A percentile compares a stretch with the other conserved stretches of the same genome.
phyloP scores from a whole-genome alignment of 2,113 vertebrate species.

The Danio rerio region GRCz12tu NC_133180.1:22589501-22590000 shows the following conservation, averaged over 20 bases:
- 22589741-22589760: background rate
- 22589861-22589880: constrained; percentile 88
- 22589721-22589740: constrained; percentile 75
- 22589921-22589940: constrained; percentile 91
- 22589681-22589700: constrained; percentile 90
- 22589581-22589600: background rate
- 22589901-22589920: constrained; percentile 90
- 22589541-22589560: background rate
- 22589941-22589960: constrained; percentile 89
- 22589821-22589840: constrained; percentile 86
- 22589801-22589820: constrained; percentile 84
- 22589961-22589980: constrained; percentile 91
- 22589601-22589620: constrained; percentile 87
- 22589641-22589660: constrained; percentile 88
- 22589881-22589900: constrained; percentile 88
- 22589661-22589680: constrained; percentile 92
- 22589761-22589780: background rate
- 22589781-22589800: background rate
- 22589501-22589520: no score
- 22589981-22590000: constrained; percentile 90
- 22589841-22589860: constrained; percentile 89
- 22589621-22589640: constrained; percentile 88
- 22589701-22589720: constrained; percentile 88
- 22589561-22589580: constrained; percentile 4
- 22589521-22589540: no score